phyloP scores from a whole-genome alignment of 1,140 invertebrate genomes.

The Phymastichus coffea region DNA sequence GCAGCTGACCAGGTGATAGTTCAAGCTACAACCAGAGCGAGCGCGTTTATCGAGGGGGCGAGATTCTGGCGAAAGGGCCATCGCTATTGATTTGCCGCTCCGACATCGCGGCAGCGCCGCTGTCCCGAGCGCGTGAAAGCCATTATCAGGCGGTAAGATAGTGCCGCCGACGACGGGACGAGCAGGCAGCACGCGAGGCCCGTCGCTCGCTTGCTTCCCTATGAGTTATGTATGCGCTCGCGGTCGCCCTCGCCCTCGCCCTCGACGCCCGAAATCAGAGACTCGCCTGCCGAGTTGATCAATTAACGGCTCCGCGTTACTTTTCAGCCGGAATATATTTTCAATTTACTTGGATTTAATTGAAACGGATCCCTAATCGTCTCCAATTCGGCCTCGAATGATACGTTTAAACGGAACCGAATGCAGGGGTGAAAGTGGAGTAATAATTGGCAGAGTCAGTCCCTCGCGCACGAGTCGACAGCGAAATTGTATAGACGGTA shows the following conservation, averaged over 20 bases:
- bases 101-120: neutral
- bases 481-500: constrained; percentile 5
- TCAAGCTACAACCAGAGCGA: constrained; percentile 66
- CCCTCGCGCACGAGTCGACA: neutral
- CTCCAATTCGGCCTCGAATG: too few relatives aligned
- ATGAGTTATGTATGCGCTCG: constrained; percentile 41
- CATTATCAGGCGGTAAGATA: constrained; percentile 47
- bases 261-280: constrained; percentile 36
- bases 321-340: too few relatives aligned
- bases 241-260: too few relatives aligned
- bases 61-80: neutral
- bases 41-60: neutral
- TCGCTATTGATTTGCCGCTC: neutral
- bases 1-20: constrained; percentile 74
- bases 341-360: too few relatives aligned
- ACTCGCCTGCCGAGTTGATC: constrained; percentile 31
- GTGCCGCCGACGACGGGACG: constrained; percentile 46
- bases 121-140: constrained; percentile 40
- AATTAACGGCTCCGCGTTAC: too few relatives aligned
- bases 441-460: neutral
- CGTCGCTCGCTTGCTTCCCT: constrained; percentile 12
- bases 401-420: too few relatives aligned
- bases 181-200: constrained; percentile 48
- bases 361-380: too few relatives aligned
- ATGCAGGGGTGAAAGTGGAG: too few relatives aligned